A percentile compares a stretch with the other conserved stretches of the same genome.
Evolutionary conservation across 2,888 invertebrate species (phyloP).

Genomic region (Drosophila leonis): DNA sequence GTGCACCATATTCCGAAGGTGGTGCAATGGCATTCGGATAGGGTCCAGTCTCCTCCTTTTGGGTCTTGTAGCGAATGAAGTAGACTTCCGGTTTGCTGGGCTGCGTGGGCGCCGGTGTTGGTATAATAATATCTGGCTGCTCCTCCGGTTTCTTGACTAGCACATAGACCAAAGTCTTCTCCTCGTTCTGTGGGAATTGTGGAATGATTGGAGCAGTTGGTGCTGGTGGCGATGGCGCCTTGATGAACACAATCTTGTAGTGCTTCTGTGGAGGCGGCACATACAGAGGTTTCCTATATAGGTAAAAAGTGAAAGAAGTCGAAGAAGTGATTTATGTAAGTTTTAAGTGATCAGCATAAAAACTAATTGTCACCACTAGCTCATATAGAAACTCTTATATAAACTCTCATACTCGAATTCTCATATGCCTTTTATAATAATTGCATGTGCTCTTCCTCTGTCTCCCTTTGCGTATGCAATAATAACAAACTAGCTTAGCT

Average conservation of each 20-base stretch:
- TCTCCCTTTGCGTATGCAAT: not conserved
- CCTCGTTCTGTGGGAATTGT: slow-evolving; percentile 89
- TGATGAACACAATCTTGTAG: slow-evolving; percentile 93
- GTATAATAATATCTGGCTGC: slow-evolving; percentile 89
- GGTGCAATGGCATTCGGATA: slow-evolving; percentile 85
- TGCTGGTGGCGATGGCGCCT: slow-evolving; percentile 89
- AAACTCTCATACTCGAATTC: not conserved
- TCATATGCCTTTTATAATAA: not conserved
- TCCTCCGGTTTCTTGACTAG: slow-evolving; percentile 91
- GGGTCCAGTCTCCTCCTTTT: slow-evolving; percentile 85
- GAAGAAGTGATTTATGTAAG: slow-evolving; percentile 32
- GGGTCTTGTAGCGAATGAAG: slow-evolving; percentile 91
- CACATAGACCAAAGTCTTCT: slow-evolving; percentile 91
- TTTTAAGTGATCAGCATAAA: not conserved
- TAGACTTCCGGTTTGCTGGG: slow-evolving; percentile 92
- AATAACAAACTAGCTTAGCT: too few species aligned
- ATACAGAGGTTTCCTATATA: slow-evolving; percentile 86
- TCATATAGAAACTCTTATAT: not conserved
- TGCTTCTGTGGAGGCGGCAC: slow-evolving; percentile 90
- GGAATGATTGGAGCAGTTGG: slow-evolving; percentile 88
- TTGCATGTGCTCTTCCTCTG: not conserved
- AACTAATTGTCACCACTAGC: not conserved
- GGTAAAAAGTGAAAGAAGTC: not conserved
- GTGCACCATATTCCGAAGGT: slow-evolving; percentile 84
- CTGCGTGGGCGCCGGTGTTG: slow-evolving; percentile 90